Conservation (phyloP, 2,888 invertebrate species). For the Clanis bilineata region DNA sequence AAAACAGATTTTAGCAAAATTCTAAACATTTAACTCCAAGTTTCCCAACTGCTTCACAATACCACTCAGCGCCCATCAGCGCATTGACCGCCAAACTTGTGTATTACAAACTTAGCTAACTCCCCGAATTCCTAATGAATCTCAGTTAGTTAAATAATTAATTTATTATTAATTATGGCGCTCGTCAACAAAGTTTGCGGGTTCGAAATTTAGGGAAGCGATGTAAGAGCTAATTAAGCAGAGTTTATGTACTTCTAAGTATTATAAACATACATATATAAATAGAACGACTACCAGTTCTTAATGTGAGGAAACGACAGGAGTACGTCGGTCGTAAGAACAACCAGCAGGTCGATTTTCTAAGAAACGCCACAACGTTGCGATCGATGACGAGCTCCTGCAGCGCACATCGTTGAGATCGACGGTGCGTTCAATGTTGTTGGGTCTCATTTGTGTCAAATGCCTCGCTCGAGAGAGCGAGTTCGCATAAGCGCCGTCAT, state of each 20-base stretch:
- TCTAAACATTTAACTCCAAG: no score
- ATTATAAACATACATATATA: background rate
- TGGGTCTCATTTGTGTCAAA: no score
- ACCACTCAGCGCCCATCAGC: background rate
- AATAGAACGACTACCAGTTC: background rate
- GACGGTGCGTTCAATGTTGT: no score
- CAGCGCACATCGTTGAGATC: no score
- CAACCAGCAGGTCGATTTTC: no score
- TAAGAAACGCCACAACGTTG: no score
- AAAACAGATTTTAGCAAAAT: no score
- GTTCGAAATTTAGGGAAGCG: slow-evolving; percentile 5
- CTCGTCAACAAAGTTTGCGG: slow-evolving; percentile 9
- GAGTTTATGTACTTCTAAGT: background rate
- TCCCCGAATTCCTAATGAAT: slow-evolving; percentile 3
- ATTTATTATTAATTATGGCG: slow-evolving; percentile 6
- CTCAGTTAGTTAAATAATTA: slow-evolving; percentile 9
- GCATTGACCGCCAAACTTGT: background rate
- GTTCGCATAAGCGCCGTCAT: no score
- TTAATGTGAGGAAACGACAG: background rate
- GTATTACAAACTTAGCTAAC: background rate
- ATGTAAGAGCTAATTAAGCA: background rate
- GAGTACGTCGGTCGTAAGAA: no score
- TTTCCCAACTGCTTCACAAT: background rate
- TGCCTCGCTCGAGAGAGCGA: no score
- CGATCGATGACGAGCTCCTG: no score